phyloP scores from a whole-genome alignment of 2,888 invertebrate genomes.

The Lampropteryx suffumata region DNA sequence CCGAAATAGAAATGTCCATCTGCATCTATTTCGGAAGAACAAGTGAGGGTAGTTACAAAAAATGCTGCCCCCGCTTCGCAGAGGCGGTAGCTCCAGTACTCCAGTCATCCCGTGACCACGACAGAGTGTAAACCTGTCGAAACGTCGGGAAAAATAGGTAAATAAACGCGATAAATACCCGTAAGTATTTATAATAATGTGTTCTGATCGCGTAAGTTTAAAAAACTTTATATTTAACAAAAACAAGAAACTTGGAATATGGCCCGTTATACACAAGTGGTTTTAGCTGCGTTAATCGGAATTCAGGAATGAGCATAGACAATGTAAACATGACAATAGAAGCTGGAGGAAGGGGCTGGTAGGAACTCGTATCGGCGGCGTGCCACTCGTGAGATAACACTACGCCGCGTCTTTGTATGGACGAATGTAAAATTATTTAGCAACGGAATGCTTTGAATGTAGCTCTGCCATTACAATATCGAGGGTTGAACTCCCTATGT shows the following conservation, averaged over 20 bases:
- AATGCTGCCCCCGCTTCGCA: too few relatives aligned
- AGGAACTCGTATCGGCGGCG: slow-evolving; percentile 71
- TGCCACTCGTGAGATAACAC: slow-evolving; percentile 78
- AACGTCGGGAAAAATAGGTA: too few relatives aligned
- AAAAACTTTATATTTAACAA: slow-evolving; percentile 3
- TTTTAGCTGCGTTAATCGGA: slow-evolving; percentile 72
- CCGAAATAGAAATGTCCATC: too few relatives aligned
- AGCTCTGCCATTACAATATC: slow-evolving; percentile 56
- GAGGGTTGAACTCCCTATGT: slow-evolving; percentile 51
- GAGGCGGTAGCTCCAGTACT: too few relatives aligned
- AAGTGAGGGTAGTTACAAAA: too few relatives aligned
- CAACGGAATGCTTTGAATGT: slow-evolving; percentile 65
- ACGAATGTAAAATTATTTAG: slow-evolving; percentile 76
- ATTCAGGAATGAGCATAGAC: slow-evolving; percentile 77
- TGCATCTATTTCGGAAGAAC: too few relatives aligned
- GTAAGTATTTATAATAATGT: too few relatives aligned
- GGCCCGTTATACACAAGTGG: slow-evolving; percentile 44
- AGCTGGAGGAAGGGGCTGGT: slow-evolving; percentile 62
- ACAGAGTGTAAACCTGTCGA: too few relatives aligned
- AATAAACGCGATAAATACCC: too few relatives aligned
- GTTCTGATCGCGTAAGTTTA: too few relatives aligned
- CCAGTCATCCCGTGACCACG: too few relatives aligned
- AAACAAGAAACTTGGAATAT: slow-evolving; percentile 32
- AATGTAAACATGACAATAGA: slow-evolving; percentile 81
- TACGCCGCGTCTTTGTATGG: slow-evolving; percentile 72